These are phyloP conservation scores for Sander lucioperca DNA, from an alignment of 2,113 vertebrate genomes.

Conservation along the genomic window DNA sequence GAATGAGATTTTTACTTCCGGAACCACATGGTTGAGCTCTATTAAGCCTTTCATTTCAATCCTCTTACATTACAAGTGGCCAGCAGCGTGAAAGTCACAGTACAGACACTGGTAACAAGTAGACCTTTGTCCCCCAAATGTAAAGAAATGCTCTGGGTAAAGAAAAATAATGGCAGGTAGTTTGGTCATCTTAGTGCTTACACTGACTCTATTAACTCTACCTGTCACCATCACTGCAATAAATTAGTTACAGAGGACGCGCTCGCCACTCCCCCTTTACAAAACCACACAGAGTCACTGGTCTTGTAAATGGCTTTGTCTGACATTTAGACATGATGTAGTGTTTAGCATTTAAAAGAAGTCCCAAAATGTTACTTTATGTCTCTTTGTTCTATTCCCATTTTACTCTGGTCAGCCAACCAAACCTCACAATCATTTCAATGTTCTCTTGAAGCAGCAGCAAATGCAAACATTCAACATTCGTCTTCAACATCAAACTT, in stretches of 20 bases:
- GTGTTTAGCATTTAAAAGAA: conserved; percentile 38
- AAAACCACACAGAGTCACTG: conserved; percentile 10
- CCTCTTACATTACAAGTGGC: no score
- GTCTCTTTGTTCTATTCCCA: conserved; percentile 28
- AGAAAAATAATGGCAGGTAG: background rate
- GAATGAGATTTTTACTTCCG: no score
- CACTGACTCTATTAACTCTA: conserved; percentile 23
- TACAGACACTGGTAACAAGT: background rate
- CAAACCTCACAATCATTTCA: conserved; percentile 13
- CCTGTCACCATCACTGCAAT: conserved; percentile 29
- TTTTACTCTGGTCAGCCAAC: conserved; percentile 27
- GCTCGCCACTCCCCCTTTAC: background rate
- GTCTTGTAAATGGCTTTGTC: conserved; percentile 47
- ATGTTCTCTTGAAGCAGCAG: conserved; percentile 15
- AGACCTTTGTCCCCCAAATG: background rate
- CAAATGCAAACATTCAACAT: no score
- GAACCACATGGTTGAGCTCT: no score
- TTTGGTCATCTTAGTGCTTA: background rate
- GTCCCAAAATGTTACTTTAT: conserved; percentile 34
- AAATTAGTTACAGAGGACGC: conserved; percentile 38
- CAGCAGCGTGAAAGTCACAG: background rate
- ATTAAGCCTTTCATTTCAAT: background rate
- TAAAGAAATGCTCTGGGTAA: background rate
- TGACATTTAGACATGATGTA: conserved; percentile 52
- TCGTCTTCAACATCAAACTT: no score